Evolutionary conservation across 2,888 invertebrate species (phyloP).

Genomic region (Mamestra brassicae): DNA sequence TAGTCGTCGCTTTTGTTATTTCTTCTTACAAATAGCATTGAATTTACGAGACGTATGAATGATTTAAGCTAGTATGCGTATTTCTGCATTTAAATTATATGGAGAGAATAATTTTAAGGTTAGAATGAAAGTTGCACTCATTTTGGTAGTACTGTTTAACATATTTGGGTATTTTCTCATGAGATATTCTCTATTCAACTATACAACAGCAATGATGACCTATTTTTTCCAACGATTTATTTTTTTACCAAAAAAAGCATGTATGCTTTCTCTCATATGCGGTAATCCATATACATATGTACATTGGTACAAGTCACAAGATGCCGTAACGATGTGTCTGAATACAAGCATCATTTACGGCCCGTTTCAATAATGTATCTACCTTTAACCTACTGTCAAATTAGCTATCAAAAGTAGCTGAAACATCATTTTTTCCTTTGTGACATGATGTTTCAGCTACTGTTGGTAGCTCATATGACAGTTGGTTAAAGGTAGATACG

Average conservation of each 20-base stretch:
- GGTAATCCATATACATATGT: background rate
- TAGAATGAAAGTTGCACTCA: slow-evolving; percentile 55
- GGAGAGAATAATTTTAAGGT: slow-evolving; percentile 32
- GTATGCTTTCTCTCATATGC: background rate
- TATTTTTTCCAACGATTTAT: background rate
- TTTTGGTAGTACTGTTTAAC: slow-evolving; percentile 17
- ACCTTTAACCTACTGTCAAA: no score
- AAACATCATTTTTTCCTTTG: no score
- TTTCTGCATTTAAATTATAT: background rate
- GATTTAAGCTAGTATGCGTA: slow-evolving; percentile 12
- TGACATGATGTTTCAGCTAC: no score
- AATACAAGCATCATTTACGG: background rate
- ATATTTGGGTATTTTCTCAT: slow-evolving; percentile 7
- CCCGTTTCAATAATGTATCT: no score
- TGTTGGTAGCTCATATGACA: no score
- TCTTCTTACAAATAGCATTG: slow-evolving; percentile 24
- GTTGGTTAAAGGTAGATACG: no score
- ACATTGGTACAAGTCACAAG: background rate
- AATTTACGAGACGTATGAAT: background rate
- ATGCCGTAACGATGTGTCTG: no score
- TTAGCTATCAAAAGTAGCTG: no score
- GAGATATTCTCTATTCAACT: background rate
- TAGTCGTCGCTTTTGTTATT: slow-evolving; percentile 28
- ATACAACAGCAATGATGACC: background rate
- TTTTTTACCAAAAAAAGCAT: background rate